These are phyloP conservation scores for Melanogrammus aeglefinus DNA, from an alignment of 2,797 vertebrate genomes.

Conservation along the genomic window DNA sequence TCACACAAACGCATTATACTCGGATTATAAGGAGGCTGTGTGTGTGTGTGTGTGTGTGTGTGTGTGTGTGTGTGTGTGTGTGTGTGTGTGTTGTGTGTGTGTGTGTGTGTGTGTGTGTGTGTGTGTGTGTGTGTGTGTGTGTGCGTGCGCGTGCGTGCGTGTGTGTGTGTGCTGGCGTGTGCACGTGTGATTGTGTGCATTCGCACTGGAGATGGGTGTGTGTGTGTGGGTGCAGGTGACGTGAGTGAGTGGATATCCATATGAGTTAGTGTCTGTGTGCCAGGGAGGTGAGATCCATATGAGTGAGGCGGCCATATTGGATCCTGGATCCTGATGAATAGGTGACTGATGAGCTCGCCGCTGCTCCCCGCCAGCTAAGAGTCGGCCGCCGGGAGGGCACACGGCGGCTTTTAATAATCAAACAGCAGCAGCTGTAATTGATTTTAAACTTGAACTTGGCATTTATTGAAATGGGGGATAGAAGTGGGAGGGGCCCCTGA, in stretches of 20 bases:
- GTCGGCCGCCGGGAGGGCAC: constrained; percentile 45
- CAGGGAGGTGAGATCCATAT: background rate
- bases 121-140: too few relatives aligned
- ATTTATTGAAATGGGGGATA: constrained; percentile 48
- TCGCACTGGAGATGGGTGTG: too few relatives aligned
- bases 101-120: background rate
- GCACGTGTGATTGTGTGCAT: too few relatives aligned
- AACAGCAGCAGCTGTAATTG: constrained; percentile 62
- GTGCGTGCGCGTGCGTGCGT: too few relatives aligned
- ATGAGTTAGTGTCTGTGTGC: background rate
- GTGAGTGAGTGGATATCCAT: background rate
- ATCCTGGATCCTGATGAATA: background rate
- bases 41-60: background rate
- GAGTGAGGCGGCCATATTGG: constrained; percentile 21
- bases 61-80: too few relatives aligned
- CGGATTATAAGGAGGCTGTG: constrained; percentile 51
- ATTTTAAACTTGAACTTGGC: constrained; percentile 58
- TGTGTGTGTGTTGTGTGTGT: too few relatives aligned
- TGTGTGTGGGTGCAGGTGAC: background rate
- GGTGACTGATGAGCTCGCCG: constrained; percentile 42
- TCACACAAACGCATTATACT: constrained; percentile 64
- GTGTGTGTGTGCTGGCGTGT: too few relatives aligned
- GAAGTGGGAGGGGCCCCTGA: constrained; percentile 4
- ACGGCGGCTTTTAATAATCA: constrained; percentile 64
- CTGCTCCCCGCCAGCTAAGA: constrained; percentile 20